Evolutionary conservation across 2,888 invertebrate genomes (phyloP).

Genomic region (Coleophora deauratella): DNA sequence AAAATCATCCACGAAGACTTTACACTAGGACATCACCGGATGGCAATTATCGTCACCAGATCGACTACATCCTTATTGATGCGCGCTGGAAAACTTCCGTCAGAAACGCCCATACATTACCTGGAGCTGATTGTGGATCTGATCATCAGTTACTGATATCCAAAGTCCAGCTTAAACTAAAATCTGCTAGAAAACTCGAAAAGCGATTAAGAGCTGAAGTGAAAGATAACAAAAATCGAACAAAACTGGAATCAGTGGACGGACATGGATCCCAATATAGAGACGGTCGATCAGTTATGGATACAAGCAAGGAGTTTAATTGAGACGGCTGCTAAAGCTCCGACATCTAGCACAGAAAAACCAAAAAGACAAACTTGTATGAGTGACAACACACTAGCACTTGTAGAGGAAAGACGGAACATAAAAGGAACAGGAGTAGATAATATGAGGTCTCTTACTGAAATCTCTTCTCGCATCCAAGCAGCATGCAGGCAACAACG

Average conservation of each 20-base stretch:
- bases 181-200: constrained; percentile 2
- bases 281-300: constrained; percentile 2
- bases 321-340: neutral
- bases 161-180: constrained; percentile 2
- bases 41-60: constrained; percentile 9
- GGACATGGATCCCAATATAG: neutral
- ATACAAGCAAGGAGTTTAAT: neutral
- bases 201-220: no score
- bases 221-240: neutral
- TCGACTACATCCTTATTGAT: constrained; percentile 14
- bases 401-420: neutral
- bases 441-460: neutral
- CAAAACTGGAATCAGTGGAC: constrained; percentile 5
- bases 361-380: constrained; percentile 2
- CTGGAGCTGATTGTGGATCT: constrained; percentile 9
- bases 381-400: neutral
- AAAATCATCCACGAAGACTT: constrained; percentile 2
- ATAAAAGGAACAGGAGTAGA: neutral
- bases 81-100: constrained; percentile 13
- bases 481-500: neutral
- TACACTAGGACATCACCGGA: neutral
- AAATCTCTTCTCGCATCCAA: neutral
- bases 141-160: no score
- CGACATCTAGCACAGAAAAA: neutral
- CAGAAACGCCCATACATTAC: constrained; percentile 11